A percentile compares a stretch with the other conserved stretches of the same genome.
phyloP scores from a whole-genome alignment of 2,888 invertebrate genomes.

The Palloptera scutellata region DNA sequence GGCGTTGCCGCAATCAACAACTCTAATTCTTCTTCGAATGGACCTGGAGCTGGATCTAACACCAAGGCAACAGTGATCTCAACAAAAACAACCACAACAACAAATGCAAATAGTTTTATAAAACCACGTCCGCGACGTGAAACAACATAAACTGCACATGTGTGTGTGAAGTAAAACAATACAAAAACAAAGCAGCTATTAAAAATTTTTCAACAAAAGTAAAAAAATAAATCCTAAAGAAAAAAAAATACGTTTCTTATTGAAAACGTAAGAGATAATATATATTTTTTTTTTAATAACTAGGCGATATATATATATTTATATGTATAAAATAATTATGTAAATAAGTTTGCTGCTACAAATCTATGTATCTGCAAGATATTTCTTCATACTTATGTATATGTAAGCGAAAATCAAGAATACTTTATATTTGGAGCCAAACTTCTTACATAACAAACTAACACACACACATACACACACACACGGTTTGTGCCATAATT shows the following conservation, averaged over 20 bases:
- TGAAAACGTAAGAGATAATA: too few species aligned
- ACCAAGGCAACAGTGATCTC: too few species aligned
- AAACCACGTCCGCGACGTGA: slow-evolving; percentile 26
- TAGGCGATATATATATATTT: neutral
- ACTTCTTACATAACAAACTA: too few species aligned
- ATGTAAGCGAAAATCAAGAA: neutral
- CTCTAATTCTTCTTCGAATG: slow-evolving; percentile 8
- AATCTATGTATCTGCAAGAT: too few species aligned
- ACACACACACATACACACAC: too few species aligned
- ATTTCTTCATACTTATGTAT: neutral
- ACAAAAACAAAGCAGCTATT: neutral
- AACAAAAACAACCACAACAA: too few species aligned
- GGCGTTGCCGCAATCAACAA: neutral
- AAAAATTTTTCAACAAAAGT: neutral
- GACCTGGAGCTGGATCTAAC: neutral
- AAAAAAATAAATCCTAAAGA: slow-evolving; percentile 5
- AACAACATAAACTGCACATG: slow-evolving; percentile 27
- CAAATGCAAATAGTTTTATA: too few species aligned
- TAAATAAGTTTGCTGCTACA: neutral
- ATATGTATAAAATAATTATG: neutral
- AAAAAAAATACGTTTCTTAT: neutral
- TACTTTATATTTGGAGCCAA: neutral
- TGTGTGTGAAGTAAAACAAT: slow-evolving; percentile 10
- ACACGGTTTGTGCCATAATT: too few species aligned
- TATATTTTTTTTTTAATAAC: too few species aligned